Conservation (phyloP, 1,140 invertebrate genomes). For the Platyura marginata region DNA sequence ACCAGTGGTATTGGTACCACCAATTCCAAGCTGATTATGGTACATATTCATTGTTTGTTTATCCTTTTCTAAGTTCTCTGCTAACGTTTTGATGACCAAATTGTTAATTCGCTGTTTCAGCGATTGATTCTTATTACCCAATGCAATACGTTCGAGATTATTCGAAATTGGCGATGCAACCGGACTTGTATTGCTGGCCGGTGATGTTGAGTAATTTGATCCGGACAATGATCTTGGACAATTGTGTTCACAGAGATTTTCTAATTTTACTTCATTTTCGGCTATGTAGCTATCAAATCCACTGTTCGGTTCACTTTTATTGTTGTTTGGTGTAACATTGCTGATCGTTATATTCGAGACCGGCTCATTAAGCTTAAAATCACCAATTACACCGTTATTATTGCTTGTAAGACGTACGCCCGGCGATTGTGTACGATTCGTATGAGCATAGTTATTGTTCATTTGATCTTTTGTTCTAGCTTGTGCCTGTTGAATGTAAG, state of each 20-base stretch:
- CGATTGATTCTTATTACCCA: slow-evolving; percentile 39
- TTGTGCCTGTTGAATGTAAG: slow-evolving; percentile 26
- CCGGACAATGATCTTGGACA: slow-evolving; percentile 11
- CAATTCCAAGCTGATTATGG: too few species aligned
- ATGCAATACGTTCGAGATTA: slow-evolving; percentile 24
- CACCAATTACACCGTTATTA: slow-evolving; percentile 7
- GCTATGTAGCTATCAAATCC: slow-evolving; percentile 23
- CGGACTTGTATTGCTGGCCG: slow-evolving; percentile 21
- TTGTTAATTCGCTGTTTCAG: slow-evolving; percentile 75
- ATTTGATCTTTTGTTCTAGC: slow-evolving; percentile 20
- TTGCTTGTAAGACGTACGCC: slow-evolving; percentile 10
- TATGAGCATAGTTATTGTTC: slow-evolving; percentile 13
- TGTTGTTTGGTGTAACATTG: slow-evolving; percentile 6
- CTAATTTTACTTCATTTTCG: slow-evolving; percentile 16
- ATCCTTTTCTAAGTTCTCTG: slow-evolving; percentile 76
- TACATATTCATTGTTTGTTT: slow-evolving; percentile 29
- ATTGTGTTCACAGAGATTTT: slow-evolving; percentile 23
- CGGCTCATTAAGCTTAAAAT: slow-evolving; percentile 22
- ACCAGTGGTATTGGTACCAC: slow-evolving; percentile 4
- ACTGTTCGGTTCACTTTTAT: slow-evolving; percentile 16
- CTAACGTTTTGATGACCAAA: slow-evolving; percentile 71
- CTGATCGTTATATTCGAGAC: slow-evolving; percentile 15
- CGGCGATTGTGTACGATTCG: slow-evolving; percentile 12
- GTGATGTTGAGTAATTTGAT: slow-evolving; percentile 4
- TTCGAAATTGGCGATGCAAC: slow-evolving; percentile 19